Conservation (phyloP, 2,113 vertebrate species). For the Microcebus murinus region DNA sequence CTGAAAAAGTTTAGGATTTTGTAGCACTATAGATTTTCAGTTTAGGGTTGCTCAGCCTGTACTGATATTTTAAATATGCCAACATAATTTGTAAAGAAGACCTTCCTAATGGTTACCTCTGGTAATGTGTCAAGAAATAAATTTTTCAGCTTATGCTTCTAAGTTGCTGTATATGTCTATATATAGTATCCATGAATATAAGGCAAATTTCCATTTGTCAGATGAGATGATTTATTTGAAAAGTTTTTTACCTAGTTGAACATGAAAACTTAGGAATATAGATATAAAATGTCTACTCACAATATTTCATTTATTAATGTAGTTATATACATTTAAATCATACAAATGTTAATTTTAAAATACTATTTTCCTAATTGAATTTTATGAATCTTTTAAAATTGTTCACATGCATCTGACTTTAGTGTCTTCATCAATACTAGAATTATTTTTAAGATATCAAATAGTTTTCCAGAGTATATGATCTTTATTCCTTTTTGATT, state of each 20-base stretch:
- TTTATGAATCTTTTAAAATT: background rate
- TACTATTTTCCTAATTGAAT: background rate
- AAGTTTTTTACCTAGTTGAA: background rate
- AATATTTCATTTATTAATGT: background rate
- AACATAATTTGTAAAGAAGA: background rate
- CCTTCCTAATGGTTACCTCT: background rate
- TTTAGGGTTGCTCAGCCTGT: background rate
- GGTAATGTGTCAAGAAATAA: background rate
- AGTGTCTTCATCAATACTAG: background rate
- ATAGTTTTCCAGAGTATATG: background rate
- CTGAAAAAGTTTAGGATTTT: background rate
- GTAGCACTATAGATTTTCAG: background rate
- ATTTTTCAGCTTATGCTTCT: background rate
- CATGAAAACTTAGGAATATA: background rate
- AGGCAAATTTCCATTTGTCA: background rate
- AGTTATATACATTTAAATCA: background rate
- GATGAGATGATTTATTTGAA: background rate
- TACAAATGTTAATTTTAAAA: background rate
- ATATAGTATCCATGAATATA: background rate
- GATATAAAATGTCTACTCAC: background rate
- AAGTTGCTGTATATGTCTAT: background rate
- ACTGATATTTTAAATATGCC: background rate
- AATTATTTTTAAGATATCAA: background rate
- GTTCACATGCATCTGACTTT: background rate
- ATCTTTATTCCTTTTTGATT: background rate